Evolutionary conservation across 2,113 vertebrate genomes (phyloP).

Genomic region (Leptobrachium ailaonicum): DNA sequence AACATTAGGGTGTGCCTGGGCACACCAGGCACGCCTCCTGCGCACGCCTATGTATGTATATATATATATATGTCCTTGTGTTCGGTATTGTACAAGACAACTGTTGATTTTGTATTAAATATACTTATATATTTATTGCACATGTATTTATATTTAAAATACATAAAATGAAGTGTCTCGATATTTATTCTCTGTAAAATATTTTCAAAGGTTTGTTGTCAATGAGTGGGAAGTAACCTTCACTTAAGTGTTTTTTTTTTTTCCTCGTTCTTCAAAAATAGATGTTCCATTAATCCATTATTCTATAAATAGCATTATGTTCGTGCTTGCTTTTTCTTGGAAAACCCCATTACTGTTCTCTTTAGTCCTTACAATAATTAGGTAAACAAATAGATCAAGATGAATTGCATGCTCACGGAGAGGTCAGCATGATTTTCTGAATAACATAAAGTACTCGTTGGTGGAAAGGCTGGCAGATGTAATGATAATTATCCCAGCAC

Average conservation of each 20-base stretch:
- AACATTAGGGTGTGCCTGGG: too few relatives aligned
- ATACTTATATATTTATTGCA: too few relatives aligned
- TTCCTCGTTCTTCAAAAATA: slow-evolving; percentile 15
- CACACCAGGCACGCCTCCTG: too few relatives aligned
- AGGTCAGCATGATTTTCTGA: not conserved
- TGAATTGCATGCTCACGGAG: not conserved
- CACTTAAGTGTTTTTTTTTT: not conserved
- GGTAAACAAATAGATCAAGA: slow-evolving; percentile 3
- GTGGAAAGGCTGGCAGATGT: not conserved
- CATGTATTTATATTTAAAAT: not conserved
- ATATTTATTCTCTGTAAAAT: not conserved
- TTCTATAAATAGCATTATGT: slow-evolving; percentile 17
- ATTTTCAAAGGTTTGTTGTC: slow-evolving; percentile 2
- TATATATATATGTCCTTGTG: too few relatives aligned
- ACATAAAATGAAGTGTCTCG: not conserved
- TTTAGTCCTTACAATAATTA: not conserved
- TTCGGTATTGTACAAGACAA: too few relatives aligned
- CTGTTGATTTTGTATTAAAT: too few relatives aligned
- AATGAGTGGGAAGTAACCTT: slow-evolving; percentile 6
- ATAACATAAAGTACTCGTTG: not conserved
- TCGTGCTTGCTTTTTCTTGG: slow-evolving; percentile 15
- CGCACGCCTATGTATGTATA: too few relatives aligned
- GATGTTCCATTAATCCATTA: slow-evolving; percentile 26
- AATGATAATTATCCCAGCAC: not conserved
- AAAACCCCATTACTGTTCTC: slow-evolving; percentile 12